Base-by-base conservation (phyloP, 1,140 invertebrate genomes). In the Papilio machaon region DNA sequence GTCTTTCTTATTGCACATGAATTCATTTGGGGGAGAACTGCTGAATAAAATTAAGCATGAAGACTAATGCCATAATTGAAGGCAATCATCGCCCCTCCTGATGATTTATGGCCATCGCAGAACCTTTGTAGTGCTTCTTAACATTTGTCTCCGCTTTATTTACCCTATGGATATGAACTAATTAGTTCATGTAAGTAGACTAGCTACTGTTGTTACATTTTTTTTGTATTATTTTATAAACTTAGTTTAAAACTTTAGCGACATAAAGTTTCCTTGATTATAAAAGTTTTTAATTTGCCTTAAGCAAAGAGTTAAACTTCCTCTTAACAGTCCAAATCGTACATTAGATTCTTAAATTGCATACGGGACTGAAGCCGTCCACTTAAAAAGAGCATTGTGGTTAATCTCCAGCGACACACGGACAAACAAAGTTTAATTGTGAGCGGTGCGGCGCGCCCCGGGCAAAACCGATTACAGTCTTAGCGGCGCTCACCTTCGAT, bases 341-440 rank as follows among this genome's bases (percentile, higher is more conserved):
- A 86, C 84, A 91, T 83, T 83, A 84, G 83, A 86, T 92, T 92
- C 92, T 94, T 93, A 92, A 94, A 94, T 92, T 91, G 90, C 90
- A 90, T 87, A 87, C 83, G 90, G 89, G 87, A 89, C 84, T 89
- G 85, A 87, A 89, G 87, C 80, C 83, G 91, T 90, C 90, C 89
- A 94, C 90, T 93, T 94, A 93, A 94, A 94, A 94, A 94, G 93
- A 94, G 88, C 91, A 93, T 89, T 93, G 90, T 87, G 90, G 91
- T 89, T 92, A 94, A 93, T 94, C 93, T 93, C 93, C 84, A 92
- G 93, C 89, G 93, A 93, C 91, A 94, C 91, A 94, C 93, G 91
- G 91, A 94, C 92, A 93, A 94, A 94, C 93, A 94, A 94, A 94
- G 92, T 94, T 94, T 94, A 94, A 94, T 94, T 94, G 92, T 93